Conservation (phyloP, 2,888 invertebrate species). For the Athalia circularis region DNA sequence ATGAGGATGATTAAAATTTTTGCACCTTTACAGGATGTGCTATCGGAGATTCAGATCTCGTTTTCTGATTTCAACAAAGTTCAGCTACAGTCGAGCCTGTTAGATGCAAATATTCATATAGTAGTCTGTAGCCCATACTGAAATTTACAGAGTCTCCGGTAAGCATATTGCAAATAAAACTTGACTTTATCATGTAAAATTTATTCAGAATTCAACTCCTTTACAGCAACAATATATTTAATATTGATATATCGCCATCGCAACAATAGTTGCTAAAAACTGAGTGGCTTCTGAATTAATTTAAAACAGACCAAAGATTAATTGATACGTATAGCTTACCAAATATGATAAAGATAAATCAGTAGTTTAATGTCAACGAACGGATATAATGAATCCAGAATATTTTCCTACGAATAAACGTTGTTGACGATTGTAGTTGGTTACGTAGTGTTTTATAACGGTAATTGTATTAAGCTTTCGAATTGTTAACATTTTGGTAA, state of each 20-base stretch:
- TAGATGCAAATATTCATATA: too few species aligned
- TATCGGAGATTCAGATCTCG: not conserved
- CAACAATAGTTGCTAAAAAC: not conserved
- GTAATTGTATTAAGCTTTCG: slow-evolving; percentile 10
- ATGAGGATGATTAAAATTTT: not conserved
- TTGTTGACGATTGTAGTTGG: slow-evolving; percentile 24
- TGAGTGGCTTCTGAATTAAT: slow-evolving; percentile 19
- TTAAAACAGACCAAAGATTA: slow-evolving; percentile 43
- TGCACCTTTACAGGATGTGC: not conserved
- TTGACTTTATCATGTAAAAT: slow-evolving; percentile 20
- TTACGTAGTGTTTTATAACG: slow-evolving; percentile 31
- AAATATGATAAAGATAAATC: slow-evolving; percentile 32
- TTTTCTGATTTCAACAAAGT: not conserved
- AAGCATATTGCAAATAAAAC: too few species aligned
- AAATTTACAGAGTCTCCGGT: too few species aligned
- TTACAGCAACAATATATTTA: not conserved
- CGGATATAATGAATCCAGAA: slow-evolving; percentile 15
- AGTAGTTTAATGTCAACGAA: slow-evolving; percentile 10
- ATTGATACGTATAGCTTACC: slow-evolving; percentile 20
- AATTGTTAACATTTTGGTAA: not conserved
- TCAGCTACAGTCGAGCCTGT: too few species aligned
- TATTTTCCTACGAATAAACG: slow-evolving; percentile 39
- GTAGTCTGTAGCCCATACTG: too few species aligned
- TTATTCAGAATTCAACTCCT: slow-evolving; percentile 7
- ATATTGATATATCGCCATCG: not conserved